Conservation (phyloP, 2,888 invertebrate species). For the Hypomecis punctinalis region DNA sequence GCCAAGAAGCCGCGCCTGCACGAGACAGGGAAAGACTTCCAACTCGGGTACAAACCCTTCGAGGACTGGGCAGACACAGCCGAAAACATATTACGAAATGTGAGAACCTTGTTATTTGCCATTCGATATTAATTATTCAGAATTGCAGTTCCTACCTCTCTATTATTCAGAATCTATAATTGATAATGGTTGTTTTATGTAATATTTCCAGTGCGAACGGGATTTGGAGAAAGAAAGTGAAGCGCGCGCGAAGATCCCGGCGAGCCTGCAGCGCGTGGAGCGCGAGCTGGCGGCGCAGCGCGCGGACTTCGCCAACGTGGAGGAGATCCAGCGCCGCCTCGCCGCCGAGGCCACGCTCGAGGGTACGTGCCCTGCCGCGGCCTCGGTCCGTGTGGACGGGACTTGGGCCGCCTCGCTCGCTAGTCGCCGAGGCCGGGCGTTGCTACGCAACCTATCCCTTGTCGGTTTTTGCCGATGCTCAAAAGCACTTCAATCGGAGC, state of each 20-base stretch:
- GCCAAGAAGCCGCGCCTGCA: conserved; percentile 70
- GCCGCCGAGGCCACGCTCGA: conserved; percentile 73
- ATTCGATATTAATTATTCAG: too few relatives aligned
- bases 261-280: conserved; percentile 61
- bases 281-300: conserved; percentile 79
- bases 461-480: too few relatives aligned
- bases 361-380: conserved; percentile 48
- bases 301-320: conserved; percentile 83
- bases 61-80: conserved; percentile 72
- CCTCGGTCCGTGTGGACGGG: neutral
- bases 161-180: too few relatives aligned
- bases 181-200: too few relatives aligned
- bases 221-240: conserved; percentile 64
- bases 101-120: too few relatives aligned
- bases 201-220: conserved; percentile 27
- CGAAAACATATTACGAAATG: conserved; percentile 62
- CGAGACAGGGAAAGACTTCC: conserved; percentile 71
- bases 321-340: conserved; percentile 85
- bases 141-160: too few relatives aligned
- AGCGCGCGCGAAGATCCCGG: conserved; percentile 48
- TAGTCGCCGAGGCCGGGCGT: too few relatives aligned
- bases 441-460: too few relatives aligned
- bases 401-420: too few relatives aligned
- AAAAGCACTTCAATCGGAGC: too few relatives aligned
- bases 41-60: conserved; percentile 78